Evolutionary conservation across 1,140 invertebrate species (phyloP), one percentile per base, ranked within the genome.

Genomic region (Cydia splendana): DNA sequence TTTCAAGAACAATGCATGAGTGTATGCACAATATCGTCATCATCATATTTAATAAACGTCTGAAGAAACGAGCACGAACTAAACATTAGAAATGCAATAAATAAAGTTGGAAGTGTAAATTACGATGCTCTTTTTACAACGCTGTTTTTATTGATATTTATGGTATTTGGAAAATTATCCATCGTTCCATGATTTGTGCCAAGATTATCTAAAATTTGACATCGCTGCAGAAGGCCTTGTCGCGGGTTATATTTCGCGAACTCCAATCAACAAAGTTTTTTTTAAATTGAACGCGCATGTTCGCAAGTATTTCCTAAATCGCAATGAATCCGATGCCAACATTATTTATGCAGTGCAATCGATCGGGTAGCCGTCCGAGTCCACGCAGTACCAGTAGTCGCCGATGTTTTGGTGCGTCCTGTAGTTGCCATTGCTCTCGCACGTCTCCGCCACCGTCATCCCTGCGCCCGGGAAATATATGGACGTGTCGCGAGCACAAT

Each of bases 351-450:
- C 10, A 18, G 84, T 20, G 1, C 83, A 83, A 13, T 79, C 85
- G 2, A 85, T 82, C 9, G 87, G 82, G 79, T 93, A 95, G 3
- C 94, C 94, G 78, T 95, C 94, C 4, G 75, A 80, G 82, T 95
- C 94, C 2, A 95, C 93, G 79, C 94, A 95, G 84, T 93, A 94
- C 48, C 79, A 84, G 7, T 88, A 83, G 34, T 88, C 88, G 6
- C 91, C 92, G 5, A 86, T 84, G 62, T 89, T 87, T 80, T 95
- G 94, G 20, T 88, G 82, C 3, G 87, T 79, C 18, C 87, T 80
- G 80, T 95, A 95, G 89, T 94, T 95, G 62, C 94, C 95, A 79
- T 94, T 94, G 7, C 86, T 83, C 10, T 78, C 65, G 79, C 94
- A 95, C 10, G 84, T 81, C 77, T 91, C 89, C 0, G 88, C 85